phyloP scores from a whole-genome alignment of 2,888 invertebrate species.

The Timandra comae region DNA sequence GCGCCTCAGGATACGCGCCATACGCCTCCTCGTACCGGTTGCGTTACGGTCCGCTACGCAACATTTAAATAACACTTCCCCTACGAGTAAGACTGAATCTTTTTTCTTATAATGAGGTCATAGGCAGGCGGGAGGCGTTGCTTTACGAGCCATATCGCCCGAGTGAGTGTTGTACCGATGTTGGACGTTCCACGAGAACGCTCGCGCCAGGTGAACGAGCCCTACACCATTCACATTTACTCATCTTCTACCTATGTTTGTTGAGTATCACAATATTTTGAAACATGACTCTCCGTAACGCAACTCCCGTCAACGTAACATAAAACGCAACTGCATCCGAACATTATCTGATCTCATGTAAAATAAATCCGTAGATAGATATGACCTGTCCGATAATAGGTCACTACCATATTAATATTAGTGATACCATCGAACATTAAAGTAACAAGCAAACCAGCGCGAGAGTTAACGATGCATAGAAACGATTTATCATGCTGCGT shows the following conservation, averaged over 20 bases:
- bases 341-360: conserved; percentile 56
- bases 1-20: conserved; percentile 30
- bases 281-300: conserved; percentile 52
- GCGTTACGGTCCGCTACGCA: conserved; percentile 36
- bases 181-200: conserved; percentile 44
- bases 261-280: conserved; percentile 59
- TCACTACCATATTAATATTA: conserved; percentile 69
- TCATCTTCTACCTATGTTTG: conserved; percentile 22
- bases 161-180: conserved; percentile 39
- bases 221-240: conserved; percentile 21
- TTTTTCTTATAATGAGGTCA: conserved; percentile 63
- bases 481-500: conserved; percentile 62
- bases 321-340: conserved; percentile 48
- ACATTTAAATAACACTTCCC: conserved; percentile 36
- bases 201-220: conserved; percentile 48
- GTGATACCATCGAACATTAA: conserved; percentile 65
- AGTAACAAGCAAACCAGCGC: conserved; percentile 59
- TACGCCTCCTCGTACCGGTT: conserved; percentile 32
- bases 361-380: conserved; percentile 62
- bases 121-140: conserved; percentile 42
- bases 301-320: conserved; percentile 40
- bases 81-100: conserved; percentile 34
- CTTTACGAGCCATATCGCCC: conserved; percentile 51
- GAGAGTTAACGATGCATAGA: conserved; percentile 64
- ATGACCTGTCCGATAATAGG: conserved; percentile 63